These are phyloP conservation scores for Encarsia formosa DNA, from an alignment of 2,888 invertebrate species.

Conservation along the genomic window DNA sequence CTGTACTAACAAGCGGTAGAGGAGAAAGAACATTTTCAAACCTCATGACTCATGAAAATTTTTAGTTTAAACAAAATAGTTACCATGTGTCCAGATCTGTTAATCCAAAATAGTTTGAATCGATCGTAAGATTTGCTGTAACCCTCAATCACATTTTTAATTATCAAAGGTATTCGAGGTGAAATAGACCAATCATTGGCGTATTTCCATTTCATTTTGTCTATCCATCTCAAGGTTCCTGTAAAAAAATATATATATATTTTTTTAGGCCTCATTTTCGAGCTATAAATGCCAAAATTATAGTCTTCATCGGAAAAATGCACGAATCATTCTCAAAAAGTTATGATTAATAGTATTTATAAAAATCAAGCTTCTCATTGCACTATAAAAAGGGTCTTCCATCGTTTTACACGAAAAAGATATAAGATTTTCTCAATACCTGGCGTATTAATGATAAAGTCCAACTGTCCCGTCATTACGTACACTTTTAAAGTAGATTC, in stretches of 20 bases:
- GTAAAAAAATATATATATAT: slow-evolving; percentile 56
- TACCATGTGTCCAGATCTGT: slow-evolving; percentile 78
- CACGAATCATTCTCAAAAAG: no score
- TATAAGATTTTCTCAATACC: slow-evolving; percentile 28
- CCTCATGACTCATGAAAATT: no score
- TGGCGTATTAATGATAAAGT: slow-evolving; percentile 41
- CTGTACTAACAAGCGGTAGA: no score
- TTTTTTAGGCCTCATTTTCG: no score
- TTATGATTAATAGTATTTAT: no score
- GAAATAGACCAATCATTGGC: slow-evolving; percentile 59
- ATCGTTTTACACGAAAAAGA: neutral
- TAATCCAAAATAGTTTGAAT: slow-evolving; percentile 73
- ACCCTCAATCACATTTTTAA: slow-evolving; percentile 65
- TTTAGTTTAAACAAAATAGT: no score
- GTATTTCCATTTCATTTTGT: slow-evolving; percentile 65
- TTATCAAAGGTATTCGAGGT: slow-evolving; percentile 58
- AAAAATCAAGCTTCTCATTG: no score
- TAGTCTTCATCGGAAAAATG: no score
- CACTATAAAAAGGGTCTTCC: neutral
- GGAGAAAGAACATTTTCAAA: no score
- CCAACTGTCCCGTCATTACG: slow-evolving; percentile 42
- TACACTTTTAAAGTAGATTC: slow-evolving; percentile 39
- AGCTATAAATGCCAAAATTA: no score
- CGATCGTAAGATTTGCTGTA: slow-evolving; percentile 67
- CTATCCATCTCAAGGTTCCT: slow-evolving; percentile 75